Evolutionary conservation across 1,140 invertebrate species (phyloP), one percentile per base, ranked within the genome.

Genomic region (Paraescarpia echinospica): DNA sequence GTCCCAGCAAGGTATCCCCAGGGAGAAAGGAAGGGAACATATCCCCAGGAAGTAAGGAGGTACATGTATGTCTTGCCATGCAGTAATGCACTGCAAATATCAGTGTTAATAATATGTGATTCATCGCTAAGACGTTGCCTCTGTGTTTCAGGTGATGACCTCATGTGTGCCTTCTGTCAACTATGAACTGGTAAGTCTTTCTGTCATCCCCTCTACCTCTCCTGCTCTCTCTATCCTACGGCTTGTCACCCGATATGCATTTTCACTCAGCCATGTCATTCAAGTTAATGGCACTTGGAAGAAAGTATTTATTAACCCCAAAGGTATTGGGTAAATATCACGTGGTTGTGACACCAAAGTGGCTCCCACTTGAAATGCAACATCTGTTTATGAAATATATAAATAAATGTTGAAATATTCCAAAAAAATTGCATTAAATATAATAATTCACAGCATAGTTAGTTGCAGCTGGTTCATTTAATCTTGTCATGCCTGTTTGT

Each of bases 171-270:
- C 89, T 18, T 35, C 89, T 90, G 89, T 90, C 89, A 90, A 90
- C 35, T 90, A 90, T 90, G 89, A 90, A 90, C 35, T 90, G 89
- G 89, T 90, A 90, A 90, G 89, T 90, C 34, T 34, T n/a, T 35
- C 89, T 34, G 18, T 35, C 35, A 18, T 35, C 33, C n/a, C n/a
- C n/a, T n/a, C 35, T 22, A 22, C 33, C 33, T 12, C 34, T n/a
- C n/a, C 89, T 34, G 14, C 14, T 33, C 35, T 18, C 18, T 34
- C 14, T 90, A 34, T n/a, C 35, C n/a, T 90, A 1, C 34, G 18
- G 35, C 89, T 34, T 34, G 89, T 18, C 89, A 90, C n/a, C n/a
- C 18, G 89, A 35, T 90, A 90, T 90, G 33, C 2, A 33, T 34
- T 90, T 34, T 33, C 34, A 90, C 59, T 77, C 35, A 90, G 14